Base-by-base conservation (phyloP, 2,113 vertebrate genomes). In the Etia nguti region DNA sequence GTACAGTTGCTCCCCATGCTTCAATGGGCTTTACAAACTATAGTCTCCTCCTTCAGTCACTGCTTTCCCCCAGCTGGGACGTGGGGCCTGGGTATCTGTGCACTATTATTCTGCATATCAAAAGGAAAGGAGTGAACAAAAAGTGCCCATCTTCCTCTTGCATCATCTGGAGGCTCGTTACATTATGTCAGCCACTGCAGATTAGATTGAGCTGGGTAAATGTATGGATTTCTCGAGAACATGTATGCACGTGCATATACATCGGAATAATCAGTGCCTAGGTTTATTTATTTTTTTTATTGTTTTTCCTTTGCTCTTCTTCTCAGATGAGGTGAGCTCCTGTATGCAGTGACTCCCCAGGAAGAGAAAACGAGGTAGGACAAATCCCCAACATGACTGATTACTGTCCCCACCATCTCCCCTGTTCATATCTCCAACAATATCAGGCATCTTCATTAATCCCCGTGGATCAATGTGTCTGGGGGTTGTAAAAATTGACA, bases 401-500 rank as follows among this genome's bases (percentile, higher is more conserved):
- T 96, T 94, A 95, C 94, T 91, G 94, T 95, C 95, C 93, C 93
- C 91, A 92, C 93, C 90, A 90, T 96, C 94, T 95, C 92, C 92
- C 95, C 95, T 95, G 94, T 95, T 96, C 93, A 92, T 93, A 96
- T 95, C 96, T 95, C 93, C 94, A 96, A 96, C 95, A 96, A 96
- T 96, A 95, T 96, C 95, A 95, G 95, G 94, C 95, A 90, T 96
- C 95, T 95, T 96, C 96, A 95, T 96, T 96, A 95, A 96, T 96
- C 95, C 95, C 93, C 83, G 80, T 88, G 94, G 95, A 96, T 96
- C 96, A 96, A 96, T 97, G 96, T 95, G 95, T 95, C 95, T 95
- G 92, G 94, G 94, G 95, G 95, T 96, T 96, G 95, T 96, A 96
- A 96, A 97, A 96, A 96, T 96, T 95, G 95, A 96, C 96, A 96